Evolutionary conservation across 2,113 vertebrate genomes (phyloP), one percentile per base, ranked within the genome.

Genomic region (Anguilla rostrata): DNA sequence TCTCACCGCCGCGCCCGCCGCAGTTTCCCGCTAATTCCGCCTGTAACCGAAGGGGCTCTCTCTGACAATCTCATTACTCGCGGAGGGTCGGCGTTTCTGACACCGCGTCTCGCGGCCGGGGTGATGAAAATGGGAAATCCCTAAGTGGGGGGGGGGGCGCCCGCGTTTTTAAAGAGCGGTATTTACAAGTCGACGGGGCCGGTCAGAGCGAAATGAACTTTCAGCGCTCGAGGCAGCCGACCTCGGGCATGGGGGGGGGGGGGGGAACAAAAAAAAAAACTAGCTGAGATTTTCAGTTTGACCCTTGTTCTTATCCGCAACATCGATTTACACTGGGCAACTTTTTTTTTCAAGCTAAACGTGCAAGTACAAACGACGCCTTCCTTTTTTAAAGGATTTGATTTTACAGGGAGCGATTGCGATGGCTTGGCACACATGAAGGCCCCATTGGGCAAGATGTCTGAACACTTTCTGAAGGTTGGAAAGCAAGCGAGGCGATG

Each of bases 21-120:
- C 85, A 83, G 85, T 81, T 82, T 41, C 83, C 60, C 83, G 84
- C 84, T 88, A 86, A 80, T 90, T 66, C 84, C 40, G 80, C 85
- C 83, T 79, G 43, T 85, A 86, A 86, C 81, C 41, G 53, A 39
- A 56, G 46, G 18, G 63, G 29, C 26, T 5, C 43, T 4, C 41
- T 82, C 18, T 83, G 81, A 86, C 63, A 78, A 56, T 60, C 78
- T n/a, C 85, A 66, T 53, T 41, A 82, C 46, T 66, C 63, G 49
- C 29, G 53, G 11, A 43, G 60, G 83, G 49, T 34, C 71, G 71
- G 34, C 29, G n/a, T 14, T 34, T 75, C n/a, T 34, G 71, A 75
- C 71, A 34, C 71, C n/a, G 71, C 71, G 12, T 75, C 9, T 75
- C n/a, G n/a, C 7, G 3, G 20, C 34, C 34, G 12, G 12, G n/a